Evolutionary conservation across 2,888 invertebrate genomes (phyloP), one percentile per base, ranked within the genome.

Genomic region (Crioceris asparagi): DNA sequence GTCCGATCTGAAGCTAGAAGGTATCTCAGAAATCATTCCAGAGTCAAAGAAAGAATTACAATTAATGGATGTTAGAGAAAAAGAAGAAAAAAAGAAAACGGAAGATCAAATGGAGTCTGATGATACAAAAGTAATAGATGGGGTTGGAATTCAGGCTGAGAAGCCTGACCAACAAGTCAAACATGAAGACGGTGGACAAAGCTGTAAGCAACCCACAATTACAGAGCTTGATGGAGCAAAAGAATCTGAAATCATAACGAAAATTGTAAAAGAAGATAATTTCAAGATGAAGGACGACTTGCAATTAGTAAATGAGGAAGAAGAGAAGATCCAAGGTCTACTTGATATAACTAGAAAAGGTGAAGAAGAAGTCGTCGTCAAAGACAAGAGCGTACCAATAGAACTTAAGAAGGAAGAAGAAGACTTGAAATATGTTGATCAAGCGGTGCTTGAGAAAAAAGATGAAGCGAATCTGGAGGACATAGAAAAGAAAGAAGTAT

Each of bases 351-450:
- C 6, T 14, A 2, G 5, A 59, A 66, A 70, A 7, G 70, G 71
- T 5, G 54, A 63, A 27, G 71, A 73, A 50, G 73, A 65, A 43
- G 61, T 60, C 39, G 15, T 11, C 19, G 17, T 32, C 58, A n/a
- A n/a, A n/a, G n/a, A n/a, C n/a, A n/a, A n/a, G n/a, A n/a, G n/a
- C n/a, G n/a, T n/a, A n/a, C n/a, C n/a, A n/a, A n/a, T n/a, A n/a
- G n/a, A n/a, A n/a, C n/a, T 63, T 46, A 54, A 58, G 15, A 59
- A 61, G 39, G 60, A 61, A 26, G 38, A 43, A 17, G 47, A 50
- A 39, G 47, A 44, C 30, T 30, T 38, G 18, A 23, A 18, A 3
- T 35, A 39, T 26, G 27, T 19, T n/a, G 32, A 37, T 5, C 4
- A 27, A 27, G 15, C 35, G 31, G 35, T 10, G 30, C 12, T 11